Evolutionary conservation across 2,797 vertebrate species (phyloP).

Genomic region (Malacoctenus gilli): DNA sequence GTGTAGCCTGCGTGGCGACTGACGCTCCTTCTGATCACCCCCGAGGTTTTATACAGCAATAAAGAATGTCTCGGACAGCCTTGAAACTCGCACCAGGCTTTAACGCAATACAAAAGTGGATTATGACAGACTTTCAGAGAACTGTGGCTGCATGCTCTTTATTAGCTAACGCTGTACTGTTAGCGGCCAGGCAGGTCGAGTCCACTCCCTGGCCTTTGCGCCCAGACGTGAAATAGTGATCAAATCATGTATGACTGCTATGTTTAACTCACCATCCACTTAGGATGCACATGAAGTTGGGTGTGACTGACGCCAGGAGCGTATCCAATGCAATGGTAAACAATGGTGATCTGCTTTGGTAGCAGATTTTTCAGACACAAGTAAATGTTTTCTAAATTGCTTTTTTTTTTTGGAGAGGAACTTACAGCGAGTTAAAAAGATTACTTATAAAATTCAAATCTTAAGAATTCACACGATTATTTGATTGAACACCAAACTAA

Average conservation of each 20-base stretch:
- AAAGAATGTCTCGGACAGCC: conserved; percentile 78
- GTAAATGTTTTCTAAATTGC: no score
- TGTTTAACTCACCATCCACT: conserved; percentile 61
- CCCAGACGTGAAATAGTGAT: conserved; percentile 70
- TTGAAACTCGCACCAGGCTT: conserved; percentile 74
- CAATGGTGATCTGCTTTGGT: conserved; percentile 45
- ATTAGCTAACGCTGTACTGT: conserved; percentile 77
- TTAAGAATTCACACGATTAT: no score
- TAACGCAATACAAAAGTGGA: conserved; percentile 79
- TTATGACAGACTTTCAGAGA: conserved; percentile 69
- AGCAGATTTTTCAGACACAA: conserved; percentile 37
- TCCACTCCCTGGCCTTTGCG: conserved; percentile 66
- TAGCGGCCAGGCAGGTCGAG: conserved; percentile 50
- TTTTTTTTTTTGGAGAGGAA: no score
- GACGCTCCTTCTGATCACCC: conserved; percentile 49
- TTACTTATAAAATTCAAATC: no score
- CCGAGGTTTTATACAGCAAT: conserved; percentile 69
- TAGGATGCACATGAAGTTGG: conserved; percentile 40
- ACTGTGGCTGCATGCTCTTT: conserved; percentile 61
- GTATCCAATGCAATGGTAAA: conserved; percentile 50
- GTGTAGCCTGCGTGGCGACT: conserved; percentile 37
- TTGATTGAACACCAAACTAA: background rate
- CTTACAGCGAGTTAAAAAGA: no score
- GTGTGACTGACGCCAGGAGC: conserved; percentile 46
- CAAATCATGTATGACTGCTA: conserved; percentile 46